Evolutionary conservation across 2,888 invertebrate species (phyloP).

Genomic region (Hyposoter didymator): DNA sequence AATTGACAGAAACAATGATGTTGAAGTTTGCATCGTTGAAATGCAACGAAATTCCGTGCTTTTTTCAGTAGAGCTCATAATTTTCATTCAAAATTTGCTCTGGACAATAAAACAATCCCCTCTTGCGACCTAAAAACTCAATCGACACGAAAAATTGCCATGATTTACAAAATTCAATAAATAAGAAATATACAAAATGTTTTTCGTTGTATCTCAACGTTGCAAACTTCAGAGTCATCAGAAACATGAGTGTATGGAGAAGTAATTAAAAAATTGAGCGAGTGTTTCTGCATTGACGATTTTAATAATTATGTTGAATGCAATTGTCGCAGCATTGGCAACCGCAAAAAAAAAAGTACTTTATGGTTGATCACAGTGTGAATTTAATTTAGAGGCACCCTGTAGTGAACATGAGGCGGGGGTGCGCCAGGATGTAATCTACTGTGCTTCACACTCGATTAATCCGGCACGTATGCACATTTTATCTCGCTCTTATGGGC

Average conservation of each 20-base stretch:
- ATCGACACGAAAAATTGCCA: too few species aligned
- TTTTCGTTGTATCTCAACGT: too few species aligned
- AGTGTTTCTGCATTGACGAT: not conserved
- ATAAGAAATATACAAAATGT: too few species aligned
- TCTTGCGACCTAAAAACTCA: too few species aligned
- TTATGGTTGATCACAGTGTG: not conserved
- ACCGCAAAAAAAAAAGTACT: not conserved
- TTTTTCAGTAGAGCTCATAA: too few species aligned
- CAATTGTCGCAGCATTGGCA: not conserved
- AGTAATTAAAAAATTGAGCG: not conserved
- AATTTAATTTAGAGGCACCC: constrained; percentile 47
- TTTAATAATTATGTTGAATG: not conserved
- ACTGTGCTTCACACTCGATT: constrained; percentile 71
- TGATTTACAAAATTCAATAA: too few species aligned
- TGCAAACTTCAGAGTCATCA: too few species aligned
- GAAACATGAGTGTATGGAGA: not conserved
- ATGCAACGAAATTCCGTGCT: too few species aligned
- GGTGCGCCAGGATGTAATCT: constrained; percentile 71
- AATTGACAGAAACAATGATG: too few species aligned
- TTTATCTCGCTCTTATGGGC: constrained; percentile 36
- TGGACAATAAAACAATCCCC: too few species aligned
- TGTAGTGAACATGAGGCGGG: constrained; percentile 58
- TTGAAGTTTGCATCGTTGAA: too few species aligned
- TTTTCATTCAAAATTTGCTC: too few species aligned
- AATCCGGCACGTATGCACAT: constrained; percentile 63